phyloP scores from a whole-genome alignment of 2,113 vertebrate genomes.

The Sinocyclocheilus rhinocerous region DNA sequence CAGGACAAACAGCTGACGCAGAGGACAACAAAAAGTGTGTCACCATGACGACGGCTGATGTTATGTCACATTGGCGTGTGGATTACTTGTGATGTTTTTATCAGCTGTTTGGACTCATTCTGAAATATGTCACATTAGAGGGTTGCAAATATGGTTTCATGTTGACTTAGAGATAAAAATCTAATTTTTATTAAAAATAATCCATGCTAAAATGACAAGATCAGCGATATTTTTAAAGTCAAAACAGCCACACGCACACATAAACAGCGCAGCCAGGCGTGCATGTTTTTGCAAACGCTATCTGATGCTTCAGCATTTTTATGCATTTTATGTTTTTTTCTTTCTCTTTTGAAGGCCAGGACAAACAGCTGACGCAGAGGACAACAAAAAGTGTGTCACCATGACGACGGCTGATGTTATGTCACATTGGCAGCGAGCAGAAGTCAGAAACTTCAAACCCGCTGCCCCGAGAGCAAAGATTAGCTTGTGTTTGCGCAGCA shows the following conservation, averaged over 20 bases:
- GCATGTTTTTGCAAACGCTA: conserved; percentile 52
- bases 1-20: conserved; percentile 46
- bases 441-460: conserved; percentile 59
- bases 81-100: too few species aligned
- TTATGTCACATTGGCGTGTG: conserved; percentile 63
- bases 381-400: background rate
- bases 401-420: conserved; percentile 59
- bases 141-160: background rate
- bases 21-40: conserved; percentile 25
- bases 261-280: conserved; percentile 38
- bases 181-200: background rate
- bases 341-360: conserved; percentile 39
- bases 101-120: too few species aligned
- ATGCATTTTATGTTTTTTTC: conserved; percentile 11
- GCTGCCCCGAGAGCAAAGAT: conserved; percentile 65
- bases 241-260: conserved; percentile 13
- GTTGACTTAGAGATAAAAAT: background rate
- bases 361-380: conserved; percentile 51
- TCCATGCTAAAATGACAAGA: background rate
- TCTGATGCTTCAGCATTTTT: conserved; percentile 51
- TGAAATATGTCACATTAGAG: background rate
- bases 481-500: conserved; percentile 60
- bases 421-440: conserved; percentile 56
- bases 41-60: conserved; percentile 48
- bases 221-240: background rate